Evolutionary conservation across 2,888 invertebrate genomes (phyloP).

Genomic region (Noctua fimbriata): DNA sequence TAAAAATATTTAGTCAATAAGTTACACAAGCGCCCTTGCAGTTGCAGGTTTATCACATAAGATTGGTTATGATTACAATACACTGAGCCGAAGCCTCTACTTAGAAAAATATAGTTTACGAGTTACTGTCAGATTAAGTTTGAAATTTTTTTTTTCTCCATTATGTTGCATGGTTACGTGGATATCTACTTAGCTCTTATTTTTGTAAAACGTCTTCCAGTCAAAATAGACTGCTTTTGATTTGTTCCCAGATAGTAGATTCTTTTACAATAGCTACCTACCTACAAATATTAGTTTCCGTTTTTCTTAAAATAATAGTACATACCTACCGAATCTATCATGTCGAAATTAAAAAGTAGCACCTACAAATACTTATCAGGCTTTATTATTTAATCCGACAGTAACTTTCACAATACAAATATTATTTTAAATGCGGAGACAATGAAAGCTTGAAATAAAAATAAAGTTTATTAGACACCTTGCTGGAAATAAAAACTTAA

Average conservation of each 20-base stretch:
- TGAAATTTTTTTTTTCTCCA: not conserved
- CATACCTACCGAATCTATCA: not conserved
- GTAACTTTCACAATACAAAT: slow-evolving; percentile 38
- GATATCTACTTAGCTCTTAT: not conserved
- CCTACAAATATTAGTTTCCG: not conserved
- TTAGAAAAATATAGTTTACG: slow-evolving; percentile 18
- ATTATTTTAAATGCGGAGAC: slow-evolving; percentile 47
- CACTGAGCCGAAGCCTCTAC: slow-evolving; percentile 46
- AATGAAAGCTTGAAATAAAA: slow-evolving; percentile 57
- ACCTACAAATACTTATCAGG: not conserved
- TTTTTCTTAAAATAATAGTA: not conserved
- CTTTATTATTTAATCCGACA: slow-evolving; percentile 34
- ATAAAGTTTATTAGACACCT: slow-evolving; percentile 54
- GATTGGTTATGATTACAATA: slow-evolving; percentile 38
- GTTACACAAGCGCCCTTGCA: slow-evolving; percentile 60
- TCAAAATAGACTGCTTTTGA: not conserved
- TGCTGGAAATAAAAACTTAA: slow-evolving; percentile 42
- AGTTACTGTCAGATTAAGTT: slow-evolving; percentile 28
- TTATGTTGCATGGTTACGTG: not conserved
- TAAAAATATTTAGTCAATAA: slow-evolving; percentile 59
- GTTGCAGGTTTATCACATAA: slow-evolving; percentile 62
- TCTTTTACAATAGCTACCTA: not conserved
- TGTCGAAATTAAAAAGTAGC: not conserved
- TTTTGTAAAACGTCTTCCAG: not conserved
- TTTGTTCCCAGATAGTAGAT: not conserved